phyloP scores from a whole-genome alignment of 2,113 vertebrate species.

The Parotia lawesii region DNA sequence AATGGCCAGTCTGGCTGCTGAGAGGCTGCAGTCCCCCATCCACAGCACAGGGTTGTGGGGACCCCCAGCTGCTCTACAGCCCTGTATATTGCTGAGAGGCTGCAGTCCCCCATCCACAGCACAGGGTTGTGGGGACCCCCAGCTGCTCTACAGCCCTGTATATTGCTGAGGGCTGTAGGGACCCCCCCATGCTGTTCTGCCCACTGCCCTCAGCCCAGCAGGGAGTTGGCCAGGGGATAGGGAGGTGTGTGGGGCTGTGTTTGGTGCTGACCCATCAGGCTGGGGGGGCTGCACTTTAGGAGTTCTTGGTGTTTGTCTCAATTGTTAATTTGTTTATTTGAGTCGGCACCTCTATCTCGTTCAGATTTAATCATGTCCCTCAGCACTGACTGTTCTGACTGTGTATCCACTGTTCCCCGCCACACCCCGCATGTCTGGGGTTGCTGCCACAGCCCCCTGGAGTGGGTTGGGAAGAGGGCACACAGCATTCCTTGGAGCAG shows the following conservation, averaged over 20 bases:
- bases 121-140: background rate
- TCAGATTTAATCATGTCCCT: background rate
- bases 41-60: background rate
- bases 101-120: too few species aligned
- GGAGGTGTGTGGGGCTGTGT: background rate
- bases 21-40: background rate
- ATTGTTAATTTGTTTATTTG: background rate
- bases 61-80: background rate
- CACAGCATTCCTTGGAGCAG: background rate
- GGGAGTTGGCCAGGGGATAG: background rate
- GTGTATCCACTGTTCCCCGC: background rate
- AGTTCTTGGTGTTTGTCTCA: background rate
- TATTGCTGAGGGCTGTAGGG: background rate
- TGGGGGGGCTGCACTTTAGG: background rate
- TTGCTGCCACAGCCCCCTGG: background rate
- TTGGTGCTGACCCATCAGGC: background rate
- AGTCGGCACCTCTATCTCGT: background rate
- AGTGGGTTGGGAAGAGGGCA: background rate
- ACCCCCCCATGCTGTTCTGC: background rate
- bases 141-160: background rate
- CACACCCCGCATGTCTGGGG: background rate
- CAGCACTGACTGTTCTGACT: background rate
- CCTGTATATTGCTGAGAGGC: rapidly evolving
- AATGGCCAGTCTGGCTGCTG: background rate
- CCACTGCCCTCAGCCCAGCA: background rate